phyloP scores from a whole-genome alignment of 1,140 invertebrate genomes.

The Diorhabda carinulata region DNA sequence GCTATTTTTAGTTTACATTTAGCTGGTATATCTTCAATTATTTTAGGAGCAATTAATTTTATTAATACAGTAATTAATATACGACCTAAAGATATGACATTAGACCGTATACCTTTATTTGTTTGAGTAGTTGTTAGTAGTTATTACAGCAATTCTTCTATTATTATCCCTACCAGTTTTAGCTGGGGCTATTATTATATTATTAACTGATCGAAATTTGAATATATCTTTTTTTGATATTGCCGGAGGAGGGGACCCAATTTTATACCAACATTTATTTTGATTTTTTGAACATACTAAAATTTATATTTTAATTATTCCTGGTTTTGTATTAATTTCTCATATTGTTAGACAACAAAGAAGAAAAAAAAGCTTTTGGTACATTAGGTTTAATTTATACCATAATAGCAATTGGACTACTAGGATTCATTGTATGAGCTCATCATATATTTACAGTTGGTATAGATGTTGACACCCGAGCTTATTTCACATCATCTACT shows the following conservation, averaged over 20 bases:
- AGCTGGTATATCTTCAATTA: constrained; percentile 59
- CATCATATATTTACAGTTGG: constrained; percentile 71
- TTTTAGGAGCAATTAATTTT: constrained; percentile 66
- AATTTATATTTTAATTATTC: constrained; percentile 71
- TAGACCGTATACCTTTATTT: constrained; percentile 58
- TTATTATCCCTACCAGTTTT: constrained; percentile 66
- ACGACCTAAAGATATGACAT: constrained; percentile 47
- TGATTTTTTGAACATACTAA: constrained; percentile 76
- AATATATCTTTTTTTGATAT: constrained; percentile 69
- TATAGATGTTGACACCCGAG: constrained; percentile 66
- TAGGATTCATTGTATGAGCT: constrained; percentile 66
- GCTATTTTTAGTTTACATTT: constrained; percentile 65
- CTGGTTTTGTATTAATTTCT: constrained; percentile 62
- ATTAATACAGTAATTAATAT: constrained; percentile 60
- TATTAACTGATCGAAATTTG: constrained; percentile 66
- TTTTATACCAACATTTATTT: constrained; percentile 75
- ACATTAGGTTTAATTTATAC: constrained; percentile 59
- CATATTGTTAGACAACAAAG: constrained; percentile 59
- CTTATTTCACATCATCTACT: constrained; percentile 69
- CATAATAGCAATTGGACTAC: constrained; percentile 60
- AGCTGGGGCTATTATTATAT: constrained; percentile 69
- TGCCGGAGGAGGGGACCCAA: constrained; percentile 62
- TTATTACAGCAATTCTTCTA: constrained; percentile 61
- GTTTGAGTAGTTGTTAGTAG: constrained; percentile 62
- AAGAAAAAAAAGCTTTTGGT: constrained; percentile 58